Base-by-base conservation (phyloP, 2,888 invertebrate genomes). In the Lasioglossum lativentre region DNA sequence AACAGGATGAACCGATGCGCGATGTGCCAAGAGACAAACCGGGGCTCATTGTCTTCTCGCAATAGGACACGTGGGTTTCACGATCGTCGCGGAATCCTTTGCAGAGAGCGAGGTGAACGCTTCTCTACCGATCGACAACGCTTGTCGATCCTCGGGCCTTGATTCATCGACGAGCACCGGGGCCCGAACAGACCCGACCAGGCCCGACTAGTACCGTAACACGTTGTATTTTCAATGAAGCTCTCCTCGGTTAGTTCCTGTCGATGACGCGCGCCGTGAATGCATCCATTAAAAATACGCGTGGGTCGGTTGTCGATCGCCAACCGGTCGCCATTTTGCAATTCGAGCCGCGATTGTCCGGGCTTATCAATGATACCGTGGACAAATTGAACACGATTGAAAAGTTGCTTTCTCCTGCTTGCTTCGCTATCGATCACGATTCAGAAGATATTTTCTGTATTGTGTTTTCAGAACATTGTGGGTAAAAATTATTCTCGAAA, bases 201-300 rank as follows among this genome's bases (percentile, higher is more conserved):
- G 42, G 23, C 47, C 47, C 75, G 63, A 71, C 63, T 27, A 14
- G 78, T 78, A 85, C 78, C 78, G 84, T 83, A 52, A 83, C n/a
- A n/a, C 84, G 42, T n/a, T 66, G 84, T 78, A 78, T 78, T 85
- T 78, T 83, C 84, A 85, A 83, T 78, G 84, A 83, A 78, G 78
- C 84, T 71, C 27, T 52, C 34, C 66, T 16, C 19, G 38, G 75
- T 52, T 42, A 85, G 84, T 85, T 85, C 84, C 84, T 78, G 84
- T 85, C 84, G 84, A 83, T 85, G 84, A 85, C 84, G 84, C 74
- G 83, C 34, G 16, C 52, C 71, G 75, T n/a, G 59, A 83, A 81
- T 71, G 82, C 81, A 52, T 83, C 81, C 73, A 82, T 83, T 59
- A 83, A 76, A 45, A 76, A 74, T 45, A 45, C 66, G 52, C n/a